Base-by-base conservation (phyloP, 2,797 vertebrate species). In the Cyprinella venusta region DNA sequence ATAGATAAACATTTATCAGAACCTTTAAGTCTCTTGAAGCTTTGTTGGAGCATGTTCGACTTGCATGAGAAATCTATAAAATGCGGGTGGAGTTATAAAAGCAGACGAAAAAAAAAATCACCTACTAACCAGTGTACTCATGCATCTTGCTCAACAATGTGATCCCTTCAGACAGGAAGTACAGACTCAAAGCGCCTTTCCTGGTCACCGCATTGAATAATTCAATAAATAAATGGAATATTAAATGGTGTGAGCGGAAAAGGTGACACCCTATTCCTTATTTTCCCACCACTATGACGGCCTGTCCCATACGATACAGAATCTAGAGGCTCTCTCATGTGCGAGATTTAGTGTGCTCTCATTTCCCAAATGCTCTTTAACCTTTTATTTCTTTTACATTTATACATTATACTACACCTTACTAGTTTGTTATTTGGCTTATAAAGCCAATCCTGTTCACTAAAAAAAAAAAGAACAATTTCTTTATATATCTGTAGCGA, bases 231-330 rank as follows among this genome's bases (percentile, higher is more conserved):
- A 94, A 93, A 93, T 89, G 90, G 56, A 88, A 91, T 92, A 92
- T 91, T 86, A 94, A 94, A 93, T 92, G 94, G 92, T 95, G 94
- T 91, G 93, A 95, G 90, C 93, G 93, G 94, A 94, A 93, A 83
- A 61, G 71, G 80, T 61, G 75, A 86, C 76, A 85, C 84, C 80
- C 38, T 30, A 71, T 81, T 85, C 79, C 82, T 76, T 85, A 82
- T 87, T 93, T 94, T 94, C 93, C 93, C 93, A 93, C 91, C 90
- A 79, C 72, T 76, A 30, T 48, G 72, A 76, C 61, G 33, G 81
- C 30, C 42, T 42, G 63, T 45, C 18, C 71, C 63, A n/a, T 82
- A 26, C 6, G 10, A n/a, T 36, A 24, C 61, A 63, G 26, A 63
- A 15, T 30, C 30, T 40, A 76, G 13, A 54, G 16, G 4, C 48